Conservation (phyloP, 2,888 invertebrate species). For the Homarus gammarus region DNA sequence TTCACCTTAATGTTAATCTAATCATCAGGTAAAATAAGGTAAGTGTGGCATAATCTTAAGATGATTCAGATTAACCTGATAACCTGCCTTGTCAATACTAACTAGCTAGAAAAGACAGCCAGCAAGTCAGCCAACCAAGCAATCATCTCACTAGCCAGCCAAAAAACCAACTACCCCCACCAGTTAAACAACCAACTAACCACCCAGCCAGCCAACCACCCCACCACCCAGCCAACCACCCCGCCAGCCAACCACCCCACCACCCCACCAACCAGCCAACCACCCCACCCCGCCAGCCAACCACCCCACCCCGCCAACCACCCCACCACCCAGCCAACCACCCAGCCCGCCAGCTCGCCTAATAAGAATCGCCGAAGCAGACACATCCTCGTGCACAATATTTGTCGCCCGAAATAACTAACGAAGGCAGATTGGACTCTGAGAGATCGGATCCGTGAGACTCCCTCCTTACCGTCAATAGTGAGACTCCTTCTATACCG, state of each 20-base stretch:
- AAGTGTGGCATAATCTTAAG: too few relatives aligned
- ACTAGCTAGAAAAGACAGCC: background rate
- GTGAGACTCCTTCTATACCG: too few relatives aligned
- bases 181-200: too few relatives aligned
- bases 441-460: background rate
- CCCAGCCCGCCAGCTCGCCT: background rate
- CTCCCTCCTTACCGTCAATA: background rate
- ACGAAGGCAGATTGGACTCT: background rate
- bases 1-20: too few relatives aligned
- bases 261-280: too few relatives aligned
- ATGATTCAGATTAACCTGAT: background rate
- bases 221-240: too few relatives aligned
- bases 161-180: background rate
- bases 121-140: background rate
- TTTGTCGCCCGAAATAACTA: slow-evolving; percentile 5
- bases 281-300: too few relatives aligned
- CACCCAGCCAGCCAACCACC: too few relatives aligned
- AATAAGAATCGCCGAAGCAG: background rate
- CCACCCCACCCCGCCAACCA: background rate
- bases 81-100: background rate
- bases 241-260: too few relatives aligned
- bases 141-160: background rate
- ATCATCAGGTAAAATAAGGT: too few relatives aligned
- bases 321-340: background rate
- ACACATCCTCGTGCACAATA: background rate